Percentiles rank a stretch among this genome's conserved stretches.
Conservation (phyloP, 2,797 vertebrate species). For the Moxostoma hubbsi region DNA sequence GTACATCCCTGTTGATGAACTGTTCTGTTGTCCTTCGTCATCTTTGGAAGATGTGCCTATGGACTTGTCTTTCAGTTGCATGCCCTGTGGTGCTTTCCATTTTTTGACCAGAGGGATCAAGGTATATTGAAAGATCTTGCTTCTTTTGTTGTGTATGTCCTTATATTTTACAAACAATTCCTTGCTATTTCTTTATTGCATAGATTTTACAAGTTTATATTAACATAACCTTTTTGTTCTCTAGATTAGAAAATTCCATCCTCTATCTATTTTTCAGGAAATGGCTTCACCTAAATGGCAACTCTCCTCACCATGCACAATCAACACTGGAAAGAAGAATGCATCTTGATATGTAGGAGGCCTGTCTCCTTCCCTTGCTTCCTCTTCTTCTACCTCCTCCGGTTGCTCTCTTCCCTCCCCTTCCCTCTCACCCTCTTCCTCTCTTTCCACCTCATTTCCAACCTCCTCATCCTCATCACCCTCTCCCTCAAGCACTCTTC, state of each 20-base stretch:
- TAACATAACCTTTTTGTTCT: conserved; percentile 7
- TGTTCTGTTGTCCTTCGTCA: conserved; percentile 11
- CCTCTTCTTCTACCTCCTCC: conserved; percentile 66
- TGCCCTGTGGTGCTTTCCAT: conserved; percentile 4
- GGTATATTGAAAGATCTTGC: neutral
- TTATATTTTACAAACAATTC: conserved; percentile 1
- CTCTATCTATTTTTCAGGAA: conserved; percentile 58
- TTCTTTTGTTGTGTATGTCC: neutral
- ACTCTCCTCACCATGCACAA: conserved; percentile 83
- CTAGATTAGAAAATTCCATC: neutral
- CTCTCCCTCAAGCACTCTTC: conserved; percentile 80
- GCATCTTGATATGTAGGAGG: conserved; percentile 82
- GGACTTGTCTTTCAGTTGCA: neutral
- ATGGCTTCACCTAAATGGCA: conserved; percentile 80
- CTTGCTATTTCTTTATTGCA: conserved; percentile 20
- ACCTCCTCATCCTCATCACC: conserved; percentile 74
- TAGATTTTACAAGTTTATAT: conserved; percentile 25
- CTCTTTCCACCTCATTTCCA: conserved; percentile 44
- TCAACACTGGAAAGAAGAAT: conserved; percentile 83
- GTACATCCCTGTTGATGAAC: neutral
- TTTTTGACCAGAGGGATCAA: neutral
- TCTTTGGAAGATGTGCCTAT: conserved; percentile 17
- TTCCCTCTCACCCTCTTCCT: conserved; percentile 62
- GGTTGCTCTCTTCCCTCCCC: conserved; percentile 65
- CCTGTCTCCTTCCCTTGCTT: conserved; percentile 69